Base-by-base conservation (phyloP, 2,888 invertebrate genomes). In the Hipparchia sbordonii region DNA sequence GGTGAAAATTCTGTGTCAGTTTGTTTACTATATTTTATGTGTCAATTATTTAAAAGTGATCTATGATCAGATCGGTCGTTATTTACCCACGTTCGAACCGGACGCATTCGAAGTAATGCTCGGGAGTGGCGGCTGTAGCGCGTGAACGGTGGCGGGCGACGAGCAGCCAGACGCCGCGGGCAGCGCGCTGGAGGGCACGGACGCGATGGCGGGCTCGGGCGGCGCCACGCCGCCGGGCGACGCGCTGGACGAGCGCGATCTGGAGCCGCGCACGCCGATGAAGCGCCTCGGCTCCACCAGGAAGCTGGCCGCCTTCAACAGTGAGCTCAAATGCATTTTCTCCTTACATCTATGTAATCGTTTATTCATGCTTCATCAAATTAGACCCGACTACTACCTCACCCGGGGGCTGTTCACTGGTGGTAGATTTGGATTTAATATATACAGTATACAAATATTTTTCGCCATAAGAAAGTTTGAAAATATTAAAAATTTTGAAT, bases 201-300 rank as follows among this genome's bases (percentile, higher is more conserved):
- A 6, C 33, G 65, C 51, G 76, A 82, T 80, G 80, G 79, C 79
- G 78, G 82, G 84, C 83, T 86, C 96, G 78, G 86, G 82, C 74
- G 84, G 85, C 61, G 82, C 98, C 39, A 95, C 96, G 79, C 23
- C 23, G 23, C 23, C 98, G 52, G 52, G 0, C 52, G 52, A 52
- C 10, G 76, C 72, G 61, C 95, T 96, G 95, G 96, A 96, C 90
- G 97, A 97, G 86, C 96, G 96, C 84, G 97, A 96, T 82, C 93
- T 95, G 86, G 96, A 96, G 90, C 94, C 96, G 78, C 96, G 96
- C 85, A 97, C 97, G 79, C 97, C 97, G 67, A 97, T 97, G 92
- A 96, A 96, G 88, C 94, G 97, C 75, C 95, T 97, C 78, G 97
- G 97, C 83, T 97, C 97, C 77, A 97, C 97, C 71, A 95, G 97